Conservation (phyloP, 2,797 vertebrate genomes). For the Notolepis coatsorum region DNA sequence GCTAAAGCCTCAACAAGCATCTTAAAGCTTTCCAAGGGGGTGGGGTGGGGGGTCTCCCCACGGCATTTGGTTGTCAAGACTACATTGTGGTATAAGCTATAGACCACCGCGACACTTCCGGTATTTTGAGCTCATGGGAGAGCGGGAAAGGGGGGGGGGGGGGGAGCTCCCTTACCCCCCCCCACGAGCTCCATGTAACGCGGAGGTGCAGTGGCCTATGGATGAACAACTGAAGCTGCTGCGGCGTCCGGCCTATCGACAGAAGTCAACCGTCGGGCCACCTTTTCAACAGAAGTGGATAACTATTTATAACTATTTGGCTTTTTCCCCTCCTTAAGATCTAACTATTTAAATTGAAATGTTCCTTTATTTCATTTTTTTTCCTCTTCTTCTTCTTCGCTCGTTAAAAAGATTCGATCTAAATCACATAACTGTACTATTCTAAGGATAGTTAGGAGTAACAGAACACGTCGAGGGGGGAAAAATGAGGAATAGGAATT, state of each 20-base stretch:
- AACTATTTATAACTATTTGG: constrained; percentile 72
- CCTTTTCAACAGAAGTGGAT: constrained; percentile 63
- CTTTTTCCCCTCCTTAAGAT: constrained; percentile 71
- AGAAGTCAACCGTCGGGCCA: constrained; percentile 57
- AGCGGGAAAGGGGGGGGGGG: too few relatives aligned
- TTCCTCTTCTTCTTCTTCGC: too few relatives aligned
- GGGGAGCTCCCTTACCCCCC: too few relatives aligned
- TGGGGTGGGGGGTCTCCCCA: constrained; percentile 51
- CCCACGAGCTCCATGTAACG: too few relatives aligned
- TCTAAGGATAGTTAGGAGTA: constrained; percentile 16
- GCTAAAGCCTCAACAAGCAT: constrained; percentile 79
- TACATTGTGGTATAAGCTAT: constrained; percentile 75
- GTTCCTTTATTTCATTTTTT: constrained; percentile 39
- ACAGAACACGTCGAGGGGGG: constrained; percentile 33
- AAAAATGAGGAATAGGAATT: constrained; percentile 56
- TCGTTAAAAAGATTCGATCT: constrained; percentile 41
- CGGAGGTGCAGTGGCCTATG: too few relatives aligned
- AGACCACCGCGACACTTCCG: too few relatives aligned
- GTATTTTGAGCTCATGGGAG: too few relatives aligned
- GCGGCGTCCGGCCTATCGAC: constrained; percentile 66
- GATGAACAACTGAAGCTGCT: constrained; percentile 60
- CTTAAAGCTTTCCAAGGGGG: constrained; percentile 78
- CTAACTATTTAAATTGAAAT: constrained; percentile 53
- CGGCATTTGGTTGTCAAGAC: constrained; percentile 81
- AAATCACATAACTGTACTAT: constrained; percentile 11